Base-by-base conservation (phyloP, 2,113 vertebrate species). In the Typhlomys cinereus region DNA sequence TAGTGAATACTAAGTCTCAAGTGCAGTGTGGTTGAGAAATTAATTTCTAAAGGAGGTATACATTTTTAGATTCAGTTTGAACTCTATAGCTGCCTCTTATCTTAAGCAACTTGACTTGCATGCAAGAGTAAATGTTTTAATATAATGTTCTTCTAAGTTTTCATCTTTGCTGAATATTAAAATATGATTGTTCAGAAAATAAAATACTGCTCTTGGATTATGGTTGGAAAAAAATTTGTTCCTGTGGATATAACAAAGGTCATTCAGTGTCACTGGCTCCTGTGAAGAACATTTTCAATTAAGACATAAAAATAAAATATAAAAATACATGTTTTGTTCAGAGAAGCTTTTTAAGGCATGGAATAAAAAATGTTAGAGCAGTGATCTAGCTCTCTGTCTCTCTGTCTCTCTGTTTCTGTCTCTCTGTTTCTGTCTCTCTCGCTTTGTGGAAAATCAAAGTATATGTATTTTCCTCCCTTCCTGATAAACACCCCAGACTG, bases 1-100 rank as follows among this genome's bases (percentile, higher is more conserved):
- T 95, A 96, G 95, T 87, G 93, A 96, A 93, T 95, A 81, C 69
- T 89, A 93, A 95, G 70, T 92, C 88, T 96, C 94, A 96, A 93
- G 92, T 92, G 84, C 88, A 97, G 94, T 90, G 93, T 78, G 89
- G 62, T 83, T 95, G 95, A 90, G 86, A 95, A 96, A 95, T 76
- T 95, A 94, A 95, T 96, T 95, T 97, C 52, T 85, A 94, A 93
- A 95, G 80, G 61, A 93, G 62, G 59, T 83, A 87, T 36, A 94
- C 86, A 93, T 85, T 88, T 96, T 95, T 75, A 96, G 90, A 86
- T 95, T 96, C 67, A 90, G 94, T 96, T 89, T 96, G 84, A 95
- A 96, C 83, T 82, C 61, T 76, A 95, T 46, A 92, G 75, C 66
- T 95, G 75, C n/a, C 67, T 97, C 54, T 94, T 84, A 46, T 64